Conservation (phyloP, 2,797 vertebrate genomes). For the Calcarius lapponicus region DNA sequence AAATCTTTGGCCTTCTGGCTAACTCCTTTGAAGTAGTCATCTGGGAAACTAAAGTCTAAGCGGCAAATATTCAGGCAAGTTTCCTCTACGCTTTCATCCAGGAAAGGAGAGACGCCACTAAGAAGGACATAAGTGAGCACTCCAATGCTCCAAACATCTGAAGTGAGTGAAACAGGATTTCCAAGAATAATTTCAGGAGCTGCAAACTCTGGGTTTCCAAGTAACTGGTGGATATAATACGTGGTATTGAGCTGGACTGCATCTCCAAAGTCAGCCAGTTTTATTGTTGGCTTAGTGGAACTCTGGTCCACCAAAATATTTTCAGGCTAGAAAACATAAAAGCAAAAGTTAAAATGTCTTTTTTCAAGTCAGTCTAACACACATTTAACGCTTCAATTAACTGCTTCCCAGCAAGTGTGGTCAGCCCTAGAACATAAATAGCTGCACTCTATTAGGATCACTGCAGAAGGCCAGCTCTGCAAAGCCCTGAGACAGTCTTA, state of each 20-base stretch:
- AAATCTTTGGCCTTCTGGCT: constrained; percentile 94
- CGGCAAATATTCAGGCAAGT: constrained; percentile 99
- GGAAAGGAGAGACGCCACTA: constrained; percentile 96
- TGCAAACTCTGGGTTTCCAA: constrained; percentile 97
- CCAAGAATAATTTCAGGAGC: constrained; percentile 96
- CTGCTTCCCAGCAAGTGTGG: not conserved
- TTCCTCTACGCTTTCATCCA: constrained; percentile 97
- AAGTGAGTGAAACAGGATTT: constrained; percentile 91
- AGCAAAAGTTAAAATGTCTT: not conserved
- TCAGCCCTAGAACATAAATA: not conserved
- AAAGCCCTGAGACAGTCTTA: not conserved
- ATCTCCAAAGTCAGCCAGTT: constrained; percentile 93
- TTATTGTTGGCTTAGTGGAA: constrained; percentile 86
- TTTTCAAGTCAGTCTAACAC: not conserved
- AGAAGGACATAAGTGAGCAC: constrained; percentile 97
- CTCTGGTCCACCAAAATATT: constrained; percentile 93
- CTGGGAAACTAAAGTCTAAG: constrained; percentile 98
- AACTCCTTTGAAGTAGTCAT: constrained; percentile 95
- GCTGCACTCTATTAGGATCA: not conserved
- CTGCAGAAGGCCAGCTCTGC: not conserved
- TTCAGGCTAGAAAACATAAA: constrained; percentile 86
- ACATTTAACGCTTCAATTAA: not conserved
- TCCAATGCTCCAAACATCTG: constrained; percentile 95
- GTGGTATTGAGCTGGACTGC: constrained; percentile 91
- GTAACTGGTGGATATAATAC: constrained; percentile 89